These are phyloP conservation scores for Asobara japonica DNA, from an alignment of 1,140 invertebrate genomes.

Conservation along the genomic window DNA sequence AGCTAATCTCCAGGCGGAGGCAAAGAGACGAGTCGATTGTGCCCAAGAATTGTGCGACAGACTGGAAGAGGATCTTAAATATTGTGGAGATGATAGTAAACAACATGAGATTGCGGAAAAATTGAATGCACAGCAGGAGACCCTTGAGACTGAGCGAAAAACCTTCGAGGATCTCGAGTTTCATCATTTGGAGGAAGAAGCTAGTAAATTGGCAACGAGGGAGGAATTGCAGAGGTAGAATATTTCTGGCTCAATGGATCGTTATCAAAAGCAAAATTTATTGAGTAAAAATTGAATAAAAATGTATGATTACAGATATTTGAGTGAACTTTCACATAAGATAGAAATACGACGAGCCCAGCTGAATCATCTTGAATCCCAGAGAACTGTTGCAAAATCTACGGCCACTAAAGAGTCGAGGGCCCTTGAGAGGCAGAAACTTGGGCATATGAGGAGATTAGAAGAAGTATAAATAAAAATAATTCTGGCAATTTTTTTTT, in stretches of 20 bases:
- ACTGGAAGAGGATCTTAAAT: slow-evolving; percentile 56
- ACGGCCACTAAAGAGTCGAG: slow-evolving; percentile 73
- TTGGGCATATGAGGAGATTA: slow-evolving; percentile 70
- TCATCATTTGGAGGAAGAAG: slow-evolving; percentile 91
- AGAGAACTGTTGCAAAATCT: slow-evolving; percentile 71
- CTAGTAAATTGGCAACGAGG: slow-evolving; percentile 80
- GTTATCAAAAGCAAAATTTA: background rate
- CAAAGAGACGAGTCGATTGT: slow-evolving; percentile 63
- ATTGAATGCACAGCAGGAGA: slow-evolving; percentile 69
- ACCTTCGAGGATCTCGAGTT: slow-evolving; percentile 94
- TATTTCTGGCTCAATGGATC: background rate
- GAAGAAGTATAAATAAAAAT: slow-evolving; percentile 65
- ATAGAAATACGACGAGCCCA: slow-evolving; percentile 73
- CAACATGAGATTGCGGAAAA: slow-evolving; percentile 53
- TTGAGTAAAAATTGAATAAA: background rate
- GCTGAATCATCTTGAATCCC: slow-evolving; percentile 74
- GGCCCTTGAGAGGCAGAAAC: slow-evolving; percentile 72
- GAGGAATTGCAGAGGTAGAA: slow-evolving; percentile 84
- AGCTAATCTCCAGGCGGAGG: slow-evolving; percentile 62
- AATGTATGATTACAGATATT: slow-evolving; percentile 52
- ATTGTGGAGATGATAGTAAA: slow-evolving; percentile 43
- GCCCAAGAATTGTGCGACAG: slow-evolving; percentile 62
- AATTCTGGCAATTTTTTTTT: background rate
- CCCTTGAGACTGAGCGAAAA: slow-evolving; percentile 78
- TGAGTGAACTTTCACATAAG: slow-evolving; percentile 73